Evolutionary conservation across 2,888 invertebrate species (phyloP), one percentile per base, ranked within the genome.

Genomic region (Spialia ferax): DNA sequence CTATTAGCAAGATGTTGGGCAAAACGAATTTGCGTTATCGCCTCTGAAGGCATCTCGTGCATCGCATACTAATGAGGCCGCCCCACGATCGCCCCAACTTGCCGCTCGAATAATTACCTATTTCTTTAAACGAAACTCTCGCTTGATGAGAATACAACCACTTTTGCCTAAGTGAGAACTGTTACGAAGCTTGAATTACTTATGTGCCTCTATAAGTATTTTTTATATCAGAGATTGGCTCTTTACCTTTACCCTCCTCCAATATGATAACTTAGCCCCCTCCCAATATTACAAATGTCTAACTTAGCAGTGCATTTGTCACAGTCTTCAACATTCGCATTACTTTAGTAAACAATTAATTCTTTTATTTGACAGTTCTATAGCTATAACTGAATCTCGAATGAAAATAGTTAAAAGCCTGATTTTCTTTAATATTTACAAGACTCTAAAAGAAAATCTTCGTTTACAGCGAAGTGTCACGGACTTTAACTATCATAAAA

Each of bases 1-100:
- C 93, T 93, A 93, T 93, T 93, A 93, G 89, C 91, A 87, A 86
- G 91, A 93, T 91, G 91, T 89, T 92, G 89, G 87, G 82, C 85
- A 87, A 92, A 92, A 90, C 91, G 92, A 93, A 93, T 93, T 93
- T 92, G 91, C 89, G 91, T 93, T 93, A 93, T 93, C 93, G 91
- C 91, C 89, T 88, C 83, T 80, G 87, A 83, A 83, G 81, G 82
- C 79, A 77, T 79, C 78, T 83, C 89, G 87, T 84, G 85, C 76
- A 81, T 78, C 83, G 93, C 90, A 93, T 93, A 92, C 88, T 91
- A 91, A 93, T 85, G 82, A 76, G 79, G 79, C 77, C 78, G 78
- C 78, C 79, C 70, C 79, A 79, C 82, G 81, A 84, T 81, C 83
- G 82, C 78, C 84, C 83, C 75, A 87, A 90, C 86, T 91, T 86